Conservation (phyloP, 2,888 invertebrate species). For the Machimus rusticus region DNA sequence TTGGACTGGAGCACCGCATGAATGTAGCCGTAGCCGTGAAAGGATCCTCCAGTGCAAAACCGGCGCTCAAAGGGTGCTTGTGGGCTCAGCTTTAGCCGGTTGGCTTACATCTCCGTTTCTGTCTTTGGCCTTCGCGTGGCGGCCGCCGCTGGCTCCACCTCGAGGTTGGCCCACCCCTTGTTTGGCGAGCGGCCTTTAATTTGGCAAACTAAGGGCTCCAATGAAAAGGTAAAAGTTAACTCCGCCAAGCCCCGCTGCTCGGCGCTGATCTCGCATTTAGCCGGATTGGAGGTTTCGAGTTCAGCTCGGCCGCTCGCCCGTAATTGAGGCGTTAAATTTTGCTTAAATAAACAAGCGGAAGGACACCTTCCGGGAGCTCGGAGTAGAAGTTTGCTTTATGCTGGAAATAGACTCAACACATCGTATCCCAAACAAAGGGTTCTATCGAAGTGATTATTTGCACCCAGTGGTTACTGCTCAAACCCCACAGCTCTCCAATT, state of each 20-base stretch:
- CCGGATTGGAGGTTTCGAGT: neutral
- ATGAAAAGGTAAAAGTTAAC: neutral
- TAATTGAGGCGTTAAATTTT: slow-evolving; percentile 20
- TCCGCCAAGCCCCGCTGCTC: neutral
- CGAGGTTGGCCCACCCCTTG: neutral
- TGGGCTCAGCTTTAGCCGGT: neutral
- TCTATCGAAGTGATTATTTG: neutral
- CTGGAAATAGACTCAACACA: neutral
- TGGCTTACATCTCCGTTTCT: slow-evolving; percentile 17
- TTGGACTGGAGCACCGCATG: slow-evolving; percentile 27
- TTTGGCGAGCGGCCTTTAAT: neutral
- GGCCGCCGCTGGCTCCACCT: neutral
- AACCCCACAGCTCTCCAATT: neutral
- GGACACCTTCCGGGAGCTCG: neutral
- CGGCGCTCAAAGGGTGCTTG: neutral
- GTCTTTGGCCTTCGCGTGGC: slow-evolving; percentile 12
- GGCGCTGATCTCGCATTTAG: slow-evolving; percentile 3
- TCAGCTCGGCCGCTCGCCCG: neutral
- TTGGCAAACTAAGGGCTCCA: neutral
- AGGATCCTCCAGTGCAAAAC: neutral
- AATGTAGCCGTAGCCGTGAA: neutral
- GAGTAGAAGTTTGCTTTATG: neutral
- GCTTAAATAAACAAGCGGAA: neutral
- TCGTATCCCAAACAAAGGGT: neutral
- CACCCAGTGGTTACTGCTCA: neutral